Base-by-base conservation (phyloP, 1,140 invertebrate genomes). In the Trichomalopsis sarcophagae region DNA sequence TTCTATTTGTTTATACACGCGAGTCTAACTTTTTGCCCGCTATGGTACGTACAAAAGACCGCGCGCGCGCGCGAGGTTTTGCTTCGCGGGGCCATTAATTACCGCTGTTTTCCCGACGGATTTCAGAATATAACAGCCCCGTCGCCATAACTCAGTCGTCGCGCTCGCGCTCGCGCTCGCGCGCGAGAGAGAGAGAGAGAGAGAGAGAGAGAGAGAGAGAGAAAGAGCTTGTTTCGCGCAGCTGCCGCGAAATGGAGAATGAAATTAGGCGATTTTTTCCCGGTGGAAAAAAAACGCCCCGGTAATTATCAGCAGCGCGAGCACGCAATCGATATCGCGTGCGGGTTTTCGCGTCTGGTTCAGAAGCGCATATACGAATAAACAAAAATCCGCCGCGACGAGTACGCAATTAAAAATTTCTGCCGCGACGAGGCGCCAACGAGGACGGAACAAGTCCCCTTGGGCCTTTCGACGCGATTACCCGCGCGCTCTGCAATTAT, bases 181-280 rank as follows among this genome's bases (percentile, higher is more conserved):
- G n/a, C n/a, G n/a, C n/a, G 33, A 36, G 33, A 44, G 40, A 2
- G 40, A 44, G 2, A 27, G 40, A 62, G 55, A n/a, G n/a, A n/a
- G n/a, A n/a, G n/a, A n/a, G n/a, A n/a, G n/a, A n/a, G n/a, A n/a
- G n/a, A n/a, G n/a, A n/a, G 33, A 36, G 33, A 44, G 40, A 2
- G 40, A 44, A 27, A 27, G 40, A 62, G 55, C 55, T 33, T 71
- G 69, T 71, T 33, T 71, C 69, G 73, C 73, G 30, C 73, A 75
- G 73, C 73, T 75, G 73, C 30, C 73, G 73, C 36, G 73, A 44
- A 75, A 75, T 44, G 36, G 73, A 75, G 73, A 36, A 44, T 11
- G 73, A 44, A 44, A 75, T 75, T 75, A 44, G 73, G 73, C 36
- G 73, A 75, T 75, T 44, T n/a, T 17, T n/a, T 11, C 14, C 21